Evolutionary conservation across 2,888 invertebrate genomes (phyloP).

Genomic region (Platycheirus rosarum): DNA sequence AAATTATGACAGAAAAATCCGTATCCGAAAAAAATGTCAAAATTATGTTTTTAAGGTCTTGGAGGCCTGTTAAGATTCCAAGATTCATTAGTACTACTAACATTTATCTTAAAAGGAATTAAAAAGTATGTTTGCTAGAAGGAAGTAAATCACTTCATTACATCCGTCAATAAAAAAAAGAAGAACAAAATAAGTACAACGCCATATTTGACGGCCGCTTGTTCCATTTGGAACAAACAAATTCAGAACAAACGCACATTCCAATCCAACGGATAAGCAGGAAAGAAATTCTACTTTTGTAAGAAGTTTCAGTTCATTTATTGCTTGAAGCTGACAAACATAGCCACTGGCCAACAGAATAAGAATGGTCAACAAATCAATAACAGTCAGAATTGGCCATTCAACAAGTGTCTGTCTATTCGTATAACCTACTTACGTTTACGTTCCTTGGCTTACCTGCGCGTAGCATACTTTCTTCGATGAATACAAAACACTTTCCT

Average conservation of each 20-base stretch:
- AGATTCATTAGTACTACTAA: no score
- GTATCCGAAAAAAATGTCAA: no score
- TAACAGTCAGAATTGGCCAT: conserved; percentile 62
- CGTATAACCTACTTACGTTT: conserved; percentile 52
- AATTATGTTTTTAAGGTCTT: no score
- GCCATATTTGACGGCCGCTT: conserved; percentile 36
- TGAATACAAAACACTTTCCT: conserved; percentile 57
- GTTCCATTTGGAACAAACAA: conserved; percentile 46
- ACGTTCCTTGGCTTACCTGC: conserved; percentile 20
- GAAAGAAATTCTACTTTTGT: conserved; percentile 52
- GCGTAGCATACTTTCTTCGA: conserved; percentile 64
- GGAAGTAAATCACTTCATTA: no score
- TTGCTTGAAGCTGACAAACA: conserved; percentile 36
- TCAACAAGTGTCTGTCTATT: conserved; percentile 51
- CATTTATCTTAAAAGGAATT: no score
- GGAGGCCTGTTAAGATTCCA: no score
- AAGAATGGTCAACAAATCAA: conserved; percentile 57
- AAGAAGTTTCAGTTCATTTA: conserved; percentile 43
- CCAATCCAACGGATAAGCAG: conserved; percentile 45
- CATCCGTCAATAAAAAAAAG: no score
- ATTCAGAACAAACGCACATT: conserved; percentile 58
- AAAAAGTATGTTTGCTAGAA: no score
- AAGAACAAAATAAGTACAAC: conserved; percentile 1
- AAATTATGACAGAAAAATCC: no score
- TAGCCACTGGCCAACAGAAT: conserved; percentile 19